Conservation (phyloP, 2,797 vertebrate genomes). For the Molossus molossus region DNA sequence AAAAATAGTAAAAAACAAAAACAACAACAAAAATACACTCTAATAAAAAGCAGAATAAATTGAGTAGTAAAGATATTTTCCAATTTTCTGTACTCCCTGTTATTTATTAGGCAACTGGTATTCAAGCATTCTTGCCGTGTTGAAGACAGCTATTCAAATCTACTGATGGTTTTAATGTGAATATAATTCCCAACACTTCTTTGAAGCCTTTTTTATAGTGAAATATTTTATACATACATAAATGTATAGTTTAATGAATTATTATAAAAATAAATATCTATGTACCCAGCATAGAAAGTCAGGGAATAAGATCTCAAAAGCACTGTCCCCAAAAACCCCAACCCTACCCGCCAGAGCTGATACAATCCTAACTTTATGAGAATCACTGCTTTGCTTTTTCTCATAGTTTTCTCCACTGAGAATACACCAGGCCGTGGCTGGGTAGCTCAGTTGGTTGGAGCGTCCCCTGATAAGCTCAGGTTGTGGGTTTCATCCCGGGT, state of each 20-base stretch:
- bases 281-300: not conserved
- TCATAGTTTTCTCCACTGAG: not conserved
- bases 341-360: not conserved
- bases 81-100: not conserved
- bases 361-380: not conserved
- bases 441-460: no score
- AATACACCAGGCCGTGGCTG: no score
- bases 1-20: not conserved
- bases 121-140: not conserved
- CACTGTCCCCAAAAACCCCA: not conserved
- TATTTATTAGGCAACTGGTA: not conserved
- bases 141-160: not conserved
- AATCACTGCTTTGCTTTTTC: not conserved
- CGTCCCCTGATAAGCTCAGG: no score
- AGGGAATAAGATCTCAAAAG: slow-evolving; percentile 16
- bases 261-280: not conserved
- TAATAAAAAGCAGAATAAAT: slow-evolving; percentile 18
- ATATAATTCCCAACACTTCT: slow-evolving; percentile 2
- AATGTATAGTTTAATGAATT: slow-evolving; percentile 6
- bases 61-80: not conserved
- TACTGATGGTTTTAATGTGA: not conserved
- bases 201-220: not conserved
- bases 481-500: no score
- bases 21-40: not conserved
- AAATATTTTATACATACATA: slow-evolving; percentile 28